Evolutionary conservation across 1,140 invertebrate genomes (phyloP).

Genomic region (Armadillidium nasatum): DNA sequence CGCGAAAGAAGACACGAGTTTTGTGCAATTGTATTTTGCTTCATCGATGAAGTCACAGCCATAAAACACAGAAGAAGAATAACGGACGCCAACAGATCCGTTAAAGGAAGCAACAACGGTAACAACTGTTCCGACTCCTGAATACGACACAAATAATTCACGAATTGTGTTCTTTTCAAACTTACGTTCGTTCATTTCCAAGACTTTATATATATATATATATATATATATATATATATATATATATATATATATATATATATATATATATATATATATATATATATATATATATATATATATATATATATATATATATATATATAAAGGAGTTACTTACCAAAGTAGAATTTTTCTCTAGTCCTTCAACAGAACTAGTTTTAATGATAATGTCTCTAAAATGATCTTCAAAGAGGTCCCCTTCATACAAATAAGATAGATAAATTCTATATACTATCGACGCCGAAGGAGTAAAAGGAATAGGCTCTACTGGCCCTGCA

Average conservation of each 20-base stretch:
- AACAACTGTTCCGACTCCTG: constrained; percentile 43
- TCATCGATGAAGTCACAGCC: constrained; percentile 54
- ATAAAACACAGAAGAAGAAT: constrained; percentile 63
- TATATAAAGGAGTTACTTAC: constrained; percentile 54
- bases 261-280: too few relatives aligned
- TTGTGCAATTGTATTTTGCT: constrained; percentile 40
- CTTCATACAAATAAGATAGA: constrained; percentile 59
- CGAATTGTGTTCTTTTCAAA: constrained; percentile 51
- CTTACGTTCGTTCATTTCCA: too few relatives aligned
- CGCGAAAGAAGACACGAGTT: constrained; percentile 47
- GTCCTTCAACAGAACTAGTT: constrained; percentile 60
- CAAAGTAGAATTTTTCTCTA: constrained; percentile 56
- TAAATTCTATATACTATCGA: constrained; percentile 57
- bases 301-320: constrained; percentile 45
- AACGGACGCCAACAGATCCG: constrained; percentile 48
- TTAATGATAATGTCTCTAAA: constrained; percentile 61
- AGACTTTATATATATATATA: too few relatives aligned
- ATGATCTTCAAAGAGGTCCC: constrained; percentile 54
- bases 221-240: too few relatives aligned
- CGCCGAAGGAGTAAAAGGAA: neutral
- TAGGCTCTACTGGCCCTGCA: neutral
- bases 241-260: too few relatives aligned
- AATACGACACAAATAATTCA: constrained; percentile 57
- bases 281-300: too few relatives aligned
- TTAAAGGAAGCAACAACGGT: constrained; percentile 37